Base-by-base conservation (phyloP, 2,113 vertebrate species). In the Tetrax tetrax region DNA sequence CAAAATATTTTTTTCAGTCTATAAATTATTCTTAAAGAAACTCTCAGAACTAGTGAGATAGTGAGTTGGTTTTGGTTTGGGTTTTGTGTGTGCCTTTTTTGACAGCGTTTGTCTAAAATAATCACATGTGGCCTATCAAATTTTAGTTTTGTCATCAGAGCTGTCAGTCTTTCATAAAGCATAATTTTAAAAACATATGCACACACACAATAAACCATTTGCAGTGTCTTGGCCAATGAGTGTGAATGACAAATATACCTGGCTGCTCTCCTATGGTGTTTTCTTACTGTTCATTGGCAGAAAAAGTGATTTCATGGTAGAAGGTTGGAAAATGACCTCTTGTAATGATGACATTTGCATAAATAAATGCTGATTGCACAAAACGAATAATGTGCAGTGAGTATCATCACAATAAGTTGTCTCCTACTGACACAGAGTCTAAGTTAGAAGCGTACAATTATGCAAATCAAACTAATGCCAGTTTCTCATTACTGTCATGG, bases 391-490 rank as follows among this genome's bases (percentile, higher is more conserved):
- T 98, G 98, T 98, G 97, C 97, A 97, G 96, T 96, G 97, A 98
- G 98, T 97, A 98, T 99, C 99, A 98, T 98, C 98, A 98, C 98
- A 98, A 97, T 98, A 98, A 98, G 98, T 99, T 99, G 98, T 99
- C 99, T 99, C 98, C 98, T 97, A 98, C 99, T 99, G 99, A 99
- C 99, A 99, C 96, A 98, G 97, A 98, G 98, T 98, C 98, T 97
- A 98, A 98, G 98, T 98, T 98, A 96, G 97, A 98, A 98, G 96
- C 86, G 87, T 98, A 98, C 98, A 99, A 99, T 99, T 99, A 99
- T 99, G 99, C 98, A 99, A 99, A 99, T 99, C 98, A 98, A 98
- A 98, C 98, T 99, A 99, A 99, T 99, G 98, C 98, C 98, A 98
- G 97, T 98, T 99, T 98, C 99, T 99, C 98, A 99, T 99, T 99